Evolutionary conservation across 2,888 invertebrate species (phyloP).

Genomic region (Drosophila testacea): DNA sequence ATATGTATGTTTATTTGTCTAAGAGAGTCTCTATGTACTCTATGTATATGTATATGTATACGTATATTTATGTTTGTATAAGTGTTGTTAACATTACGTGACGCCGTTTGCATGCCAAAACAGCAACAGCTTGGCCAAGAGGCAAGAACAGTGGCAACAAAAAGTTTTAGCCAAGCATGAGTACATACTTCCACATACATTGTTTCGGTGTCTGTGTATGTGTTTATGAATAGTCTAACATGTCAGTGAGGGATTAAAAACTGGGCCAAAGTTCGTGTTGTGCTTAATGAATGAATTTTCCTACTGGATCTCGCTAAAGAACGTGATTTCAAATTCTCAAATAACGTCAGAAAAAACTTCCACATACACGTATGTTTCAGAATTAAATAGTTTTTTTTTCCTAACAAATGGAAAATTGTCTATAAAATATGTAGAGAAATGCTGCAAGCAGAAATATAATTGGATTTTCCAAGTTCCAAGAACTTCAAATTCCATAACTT

Average conservation of each 20-base stretch:
- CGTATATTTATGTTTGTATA: slow-evolving; percentile 20
- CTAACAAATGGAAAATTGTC: background rate
- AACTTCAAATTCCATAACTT: background rate
- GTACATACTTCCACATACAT: slow-evolving; percentile 36
- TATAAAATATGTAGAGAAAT: background rate
- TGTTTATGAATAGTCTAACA: slow-evolving; percentile 3
- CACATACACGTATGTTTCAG: background rate
- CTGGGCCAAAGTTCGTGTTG: slow-evolving; percentile 48
- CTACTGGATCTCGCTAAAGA: slow-evolving; percentile 18
- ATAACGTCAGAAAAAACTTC: background rate
- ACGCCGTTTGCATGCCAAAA: slow-evolving; percentile 56
- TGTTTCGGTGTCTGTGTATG: background rate
- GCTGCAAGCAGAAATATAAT: slow-evolving; percentile 1
- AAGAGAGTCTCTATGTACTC: slow-evolving; percentile 1
- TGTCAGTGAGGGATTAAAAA: slow-evolving; percentile 31
- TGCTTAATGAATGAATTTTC: slow-evolving; percentile 44
- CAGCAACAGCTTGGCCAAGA: slow-evolving; percentile 52
- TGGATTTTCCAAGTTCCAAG: background rate
- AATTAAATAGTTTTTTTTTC: slow-evolving; percentile 5
- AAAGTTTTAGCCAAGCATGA: slow-evolving; percentile 43
- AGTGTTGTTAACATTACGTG: slow-evolving; percentile 58
- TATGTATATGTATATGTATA: background rate
- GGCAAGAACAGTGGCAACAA: slow-evolving; percentile 40
- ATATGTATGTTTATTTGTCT: slow-evolving; percentile 8
- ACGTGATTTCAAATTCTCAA: slow-evolving; percentile 18